These are phyloP conservation scores for Galleria mellonella DNA, from an alignment of 1,140 invertebrate genomes.

Conservation along the genomic window DNA sequence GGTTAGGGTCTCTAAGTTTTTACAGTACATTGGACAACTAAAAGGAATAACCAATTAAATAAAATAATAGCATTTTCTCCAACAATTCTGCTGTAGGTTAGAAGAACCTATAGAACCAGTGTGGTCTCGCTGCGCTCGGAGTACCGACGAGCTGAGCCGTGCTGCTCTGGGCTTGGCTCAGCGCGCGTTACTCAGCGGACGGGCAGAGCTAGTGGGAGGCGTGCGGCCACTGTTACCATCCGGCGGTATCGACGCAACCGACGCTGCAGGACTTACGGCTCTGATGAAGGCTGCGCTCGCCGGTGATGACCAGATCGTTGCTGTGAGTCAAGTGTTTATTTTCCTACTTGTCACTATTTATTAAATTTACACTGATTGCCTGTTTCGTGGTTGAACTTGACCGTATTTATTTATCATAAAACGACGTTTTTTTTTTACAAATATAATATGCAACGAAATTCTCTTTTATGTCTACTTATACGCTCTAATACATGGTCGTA, in stretches of 20 bases:
- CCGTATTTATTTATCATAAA: no score
- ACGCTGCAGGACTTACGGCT: slow-evolving; percentile 85
- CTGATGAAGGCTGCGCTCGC: slow-evolving; percentile 87
- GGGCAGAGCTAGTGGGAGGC: slow-evolving; percentile 85
- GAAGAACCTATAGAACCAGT: slow-evolving; percentile 58
- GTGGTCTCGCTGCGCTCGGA: slow-evolving; percentile 45
- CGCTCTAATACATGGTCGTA: no score
- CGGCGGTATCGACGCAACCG: slow-evolving; percentile 84
- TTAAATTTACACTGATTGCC: no score
- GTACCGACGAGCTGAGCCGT: slow-evolving; percentile 44
- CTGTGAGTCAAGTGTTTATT: slow-evolving; percentile 42
- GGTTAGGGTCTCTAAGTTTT: no score
- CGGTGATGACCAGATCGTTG: slow-evolving; percentile 85
- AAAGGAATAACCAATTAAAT: no score
- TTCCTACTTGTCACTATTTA: no score
- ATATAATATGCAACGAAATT: no score
- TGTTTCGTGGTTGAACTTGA: no score
- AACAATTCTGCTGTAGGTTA: slow-evolving; percentile 22
- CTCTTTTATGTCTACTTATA: no score
- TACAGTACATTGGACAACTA: no score
- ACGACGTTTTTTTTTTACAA: no score
- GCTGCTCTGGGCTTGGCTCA: slow-evolving; percentile 87
- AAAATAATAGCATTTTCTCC: no score
- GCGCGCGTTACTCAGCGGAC: slow-evolving; percentile 83
- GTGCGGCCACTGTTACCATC: slow-evolving; percentile 84